Evolutionary conservation across 2,888 invertebrate species (phyloP), one percentile per base, ranked within the genome.

Genomic region (Clunio marinus): DNA sequence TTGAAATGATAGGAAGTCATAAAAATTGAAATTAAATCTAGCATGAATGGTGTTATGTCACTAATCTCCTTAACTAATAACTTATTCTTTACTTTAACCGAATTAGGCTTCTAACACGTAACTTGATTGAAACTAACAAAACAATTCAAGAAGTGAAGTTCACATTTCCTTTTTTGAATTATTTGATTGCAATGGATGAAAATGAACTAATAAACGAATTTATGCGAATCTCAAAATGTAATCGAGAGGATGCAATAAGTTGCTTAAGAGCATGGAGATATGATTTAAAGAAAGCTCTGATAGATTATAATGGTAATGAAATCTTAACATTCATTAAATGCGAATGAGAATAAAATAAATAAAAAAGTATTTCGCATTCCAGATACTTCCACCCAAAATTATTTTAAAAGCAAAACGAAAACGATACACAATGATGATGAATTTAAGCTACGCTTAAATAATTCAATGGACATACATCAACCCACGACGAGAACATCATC

Each of bases 241-340:
- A 72, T 66, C 72, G 69, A 66, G 70, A 69, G 60, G 72, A 72
- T 71, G 73, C 73, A 7, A 69, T 71, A 20, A 70, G 70, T 66
- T 72, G 72, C 60, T 70, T 73, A 69, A 70, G 70, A 41, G 70
- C 71, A 35, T 72, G 72, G 72, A 70, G 70, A 37, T 73, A 72
- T 71, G 71, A 73, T 70, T 51, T 73, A 15, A 72, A 73, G 58
- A 70, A 70, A 51, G 73, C 73, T 15, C 55, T 72, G 8, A 73
- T 71, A 60, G 73, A 72, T 62, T 73, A 73, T 70, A 73, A 72
- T 70, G 73, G 72, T 72, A 72, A 70, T 15, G n/a, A n/a, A 13
- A 25, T 1, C n/a, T 13, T n/a, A n/a, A n/a, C n/a, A n/a, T n/a
- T n/a, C n/a, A n/a, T n/a, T n/a, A n/a, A n/a, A n/a, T n/a, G n/a